Evolutionary conservation across 2,113 vertebrate species (phyloP).

Genomic region (Nothoprocta pentlandii): DNA sequence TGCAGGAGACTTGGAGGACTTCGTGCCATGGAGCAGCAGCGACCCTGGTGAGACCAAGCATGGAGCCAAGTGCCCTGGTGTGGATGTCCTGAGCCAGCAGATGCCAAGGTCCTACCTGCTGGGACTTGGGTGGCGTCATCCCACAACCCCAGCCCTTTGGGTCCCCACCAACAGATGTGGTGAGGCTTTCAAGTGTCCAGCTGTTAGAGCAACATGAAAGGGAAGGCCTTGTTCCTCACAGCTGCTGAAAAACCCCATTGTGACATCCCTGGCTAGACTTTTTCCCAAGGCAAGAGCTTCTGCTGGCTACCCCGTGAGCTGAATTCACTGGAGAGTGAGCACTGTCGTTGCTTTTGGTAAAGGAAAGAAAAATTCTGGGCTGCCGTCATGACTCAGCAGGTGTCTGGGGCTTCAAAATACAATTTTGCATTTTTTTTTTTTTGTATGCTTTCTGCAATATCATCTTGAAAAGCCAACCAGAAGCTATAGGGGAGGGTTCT

Average conservation of each 20-base stretch:
- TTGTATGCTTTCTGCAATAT: background rate
- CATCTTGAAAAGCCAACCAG: background rate
- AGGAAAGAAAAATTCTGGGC: background rate
- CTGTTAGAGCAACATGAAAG: conserved; percentile 10
- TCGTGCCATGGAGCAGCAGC: background rate
- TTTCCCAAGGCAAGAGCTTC: background rate
- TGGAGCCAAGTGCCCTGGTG: background rate
- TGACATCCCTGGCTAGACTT: background rate
- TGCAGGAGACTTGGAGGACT: background rate
- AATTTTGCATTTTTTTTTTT: background rate
- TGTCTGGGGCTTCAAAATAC: background rate
- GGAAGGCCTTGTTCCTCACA: background rate
- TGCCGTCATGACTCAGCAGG: background rate
- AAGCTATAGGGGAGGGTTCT: background rate
- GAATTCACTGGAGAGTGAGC: background rate
- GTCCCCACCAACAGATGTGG: background rate
- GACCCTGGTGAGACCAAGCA: background rate
- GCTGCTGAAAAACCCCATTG: conserved; percentile 37
- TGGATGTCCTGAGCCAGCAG: background rate
- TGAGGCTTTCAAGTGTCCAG: background rate
- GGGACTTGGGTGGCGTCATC: background rate
- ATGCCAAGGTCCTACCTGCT: background rate
- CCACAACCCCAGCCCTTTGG: background rate
- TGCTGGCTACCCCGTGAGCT: background rate
- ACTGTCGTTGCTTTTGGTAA: background rate